Percentiles rank a stretch among this genome's conserved stretches.
These are phyloP conservation scores for Mallotus villosus DNA, from an alignment of 2,797 vertebrate genomes.

Conservation along the genomic window DNA sequence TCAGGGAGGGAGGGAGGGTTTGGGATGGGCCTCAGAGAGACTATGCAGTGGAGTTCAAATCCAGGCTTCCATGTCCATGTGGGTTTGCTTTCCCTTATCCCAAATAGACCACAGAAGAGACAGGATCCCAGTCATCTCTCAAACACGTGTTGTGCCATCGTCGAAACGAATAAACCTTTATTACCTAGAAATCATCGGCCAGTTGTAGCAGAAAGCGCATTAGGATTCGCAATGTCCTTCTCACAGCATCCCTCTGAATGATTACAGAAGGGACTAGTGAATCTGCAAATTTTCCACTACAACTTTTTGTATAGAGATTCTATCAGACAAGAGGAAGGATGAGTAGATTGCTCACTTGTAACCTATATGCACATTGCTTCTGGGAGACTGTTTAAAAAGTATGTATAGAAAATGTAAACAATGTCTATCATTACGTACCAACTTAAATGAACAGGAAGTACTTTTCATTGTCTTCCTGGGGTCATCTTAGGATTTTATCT, in stretches of 20 bases:
- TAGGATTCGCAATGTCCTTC: constrained; percentile 67
- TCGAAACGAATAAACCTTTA: constrained; percentile 48
- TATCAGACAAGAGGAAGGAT: constrained; percentile 62
- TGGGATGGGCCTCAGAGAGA: constrained; percentile 69
- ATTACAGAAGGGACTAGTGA: constrained; percentile 52
- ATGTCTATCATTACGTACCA: constrained; percentile 71
- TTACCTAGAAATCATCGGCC: constrained; percentile 61
- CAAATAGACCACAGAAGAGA: constrained; percentile 16
- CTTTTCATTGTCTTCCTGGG: constrained; percentile 78
- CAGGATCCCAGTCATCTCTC: constrained; percentile 23
- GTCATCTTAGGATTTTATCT: constrained; percentile 77
- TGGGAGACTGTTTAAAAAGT: constrained; percentile 77
- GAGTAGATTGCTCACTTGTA: constrained; percentile 75
- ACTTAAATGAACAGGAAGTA: constrained; percentile 67
- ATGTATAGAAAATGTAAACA: constrained; percentile 62
- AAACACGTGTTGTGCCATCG: constrained; percentile 59
- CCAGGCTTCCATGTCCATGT: constrained; percentile 76
- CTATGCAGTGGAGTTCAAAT: constrained; percentile 79
- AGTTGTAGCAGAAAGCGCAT: constrained; percentile 78
- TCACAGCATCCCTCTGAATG: constrained; percentile 47
- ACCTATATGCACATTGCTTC: constrained; percentile 81
- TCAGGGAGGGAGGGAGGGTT: constrained; percentile 25
- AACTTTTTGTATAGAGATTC: constrained; percentile 71
- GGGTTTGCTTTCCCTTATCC: constrained; percentile 51
- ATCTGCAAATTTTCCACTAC: constrained; percentile 72